Base-by-base conservation (phyloP, 2,797 vertebrate genomes). In the Smutsia temminckii region DNA sequence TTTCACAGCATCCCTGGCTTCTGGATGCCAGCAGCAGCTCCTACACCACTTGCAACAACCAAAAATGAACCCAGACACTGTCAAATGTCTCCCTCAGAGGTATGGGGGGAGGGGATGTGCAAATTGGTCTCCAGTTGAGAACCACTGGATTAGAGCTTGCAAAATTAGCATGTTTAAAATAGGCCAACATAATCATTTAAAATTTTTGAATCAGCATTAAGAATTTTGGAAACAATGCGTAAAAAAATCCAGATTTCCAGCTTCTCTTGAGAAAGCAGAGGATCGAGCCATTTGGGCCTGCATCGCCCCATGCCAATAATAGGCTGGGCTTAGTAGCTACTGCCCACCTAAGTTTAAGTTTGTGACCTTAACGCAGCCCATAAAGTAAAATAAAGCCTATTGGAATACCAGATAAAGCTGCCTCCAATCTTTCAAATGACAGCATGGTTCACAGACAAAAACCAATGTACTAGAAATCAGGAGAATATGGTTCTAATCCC, bases 301-400 rank as follows among this genome's bases (percentile, higher is more conserved):
- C 17, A 53, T 51, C 59, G 8, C 18, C 78, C 53, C 27, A 7
- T 64, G 49, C 59, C 14, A 72, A 91, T 27, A 84, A 51, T 2
- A 34, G 32, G 21, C 23, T 68, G 10, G 9, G 40, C 32, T 55
- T 66, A 77, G 53, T 8, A 61, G 51, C 51, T 51, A 34, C 85
- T 89, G 51, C 72, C 42, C 46, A 94, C 27, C 63, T 49, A 96
- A 72, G 29, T 87, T 14, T 94, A 63, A 91, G 49, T 66, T 59
- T 51, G 5, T n/a, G 29, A 42, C 53, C 55, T 64, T 64, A 77
- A 71, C 40, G 23, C 9, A 64, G 11, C 18, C 64, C 57, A 68
- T 74, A 61, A 94, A 89, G 71, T 20, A 61, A 92, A 89, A 78
- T 20, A 61, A 92, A 93, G 42, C 9, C 51, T 55, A 4, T 72